Evolutionary conservation across 1,140 invertebrate genomes (phyloP).

Genomic region (fruit fly (Drosophila melanogaster)): Release_6_plus_ISO1_MT NT_037436.4:2921501-2922000

Average conservation of each 20-base stretch:
- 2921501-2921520: slow-evolving; percentile 20
- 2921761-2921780: slow-evolving; percentile 57
- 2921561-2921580: slow-evolving; percentile 22
- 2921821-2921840: slow-evolving; percentile 51
- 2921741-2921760: slow-evolving; percentile 61
- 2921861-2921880: slow-evolving; percentile 69
- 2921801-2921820: slow-evolving; percentile 27
- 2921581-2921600: slow-evolving; percentile 57
- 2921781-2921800: slow-evolving; percentile 10
- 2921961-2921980: slow-evolving; percentile 10
- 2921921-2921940: slow-evolving; percentile 43
- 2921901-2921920: slow-evolving; percentile 75
- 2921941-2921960: slow-evolving; percentile 7
- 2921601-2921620: slow-evolving; percentile 77
- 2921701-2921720: slow-evolving; percentile 23
- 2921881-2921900: slow-evolving; percentile 63
- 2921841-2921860: slow-evolving; percentile 58
- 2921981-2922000: slow-evolving; percentile 54
- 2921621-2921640: slow-evolving; percentile 75
- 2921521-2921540: slow-evolving; percentile 55
- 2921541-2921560: slow-evolving; percentile 13
- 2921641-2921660: slow-evolving; percentile 67
- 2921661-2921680: slow-evolving; percentile 60
- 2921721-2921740: slow-evolving; percentile 66
- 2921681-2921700: slow-evolving; percentile 7